Conservation (phyloP, 2,888 invertebrate species). For the Polydrusus cervinus region DNA sequence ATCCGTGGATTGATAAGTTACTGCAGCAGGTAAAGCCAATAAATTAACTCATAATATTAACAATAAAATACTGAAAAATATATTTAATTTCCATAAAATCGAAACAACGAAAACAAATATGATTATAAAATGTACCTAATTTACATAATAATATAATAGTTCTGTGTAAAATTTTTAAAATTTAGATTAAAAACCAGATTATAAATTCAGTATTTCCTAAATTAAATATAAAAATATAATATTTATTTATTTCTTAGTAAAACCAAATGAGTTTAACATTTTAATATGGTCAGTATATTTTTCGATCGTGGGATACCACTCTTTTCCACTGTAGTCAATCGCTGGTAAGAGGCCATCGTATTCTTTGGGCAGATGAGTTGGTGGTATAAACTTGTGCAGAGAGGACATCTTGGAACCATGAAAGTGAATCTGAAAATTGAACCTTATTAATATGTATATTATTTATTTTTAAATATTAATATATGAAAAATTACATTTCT, state of each 20-base stretch:
- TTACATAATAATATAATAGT: too few species aligned
- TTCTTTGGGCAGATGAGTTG: conserved; percentile 81
- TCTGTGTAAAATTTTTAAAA: too few species aligned
- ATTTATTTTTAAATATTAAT: too few species aligned
- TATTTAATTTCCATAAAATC: too few species aligned
- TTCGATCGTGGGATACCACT: conserved; percentile 84
- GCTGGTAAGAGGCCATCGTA: conserved; percentile 84
- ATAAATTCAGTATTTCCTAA: not conserved
- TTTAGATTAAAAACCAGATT: not conserved
- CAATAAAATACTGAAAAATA: not conserved
- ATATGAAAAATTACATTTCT: too few species aligned
- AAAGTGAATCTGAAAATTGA: conserved; percentile 81
- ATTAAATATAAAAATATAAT: not conserved
- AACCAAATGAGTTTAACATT: conserved; percentile 81
- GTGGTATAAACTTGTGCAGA: conserved; percentile 82
- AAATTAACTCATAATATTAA: too few species aligned
- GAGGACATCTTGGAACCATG: conserved; percentile 86
- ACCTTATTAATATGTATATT: not conserved
- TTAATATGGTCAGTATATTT: conserved; percentile 78
- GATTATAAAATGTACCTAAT: too few species aligned
- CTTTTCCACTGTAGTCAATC: conserved; percentile 84
- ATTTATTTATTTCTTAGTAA: conserved; percentile 68
- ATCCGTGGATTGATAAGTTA: too few species aligned
- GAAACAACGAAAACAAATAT: too few species aligned
- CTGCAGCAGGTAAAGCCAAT: too few species aligned